A percentile compares a stretch with the other conserved stretches of the same genome.
Conservation (phyloP, 1,140 invertebrate genomes). For the Drosophila parabipectinata region DNA sequence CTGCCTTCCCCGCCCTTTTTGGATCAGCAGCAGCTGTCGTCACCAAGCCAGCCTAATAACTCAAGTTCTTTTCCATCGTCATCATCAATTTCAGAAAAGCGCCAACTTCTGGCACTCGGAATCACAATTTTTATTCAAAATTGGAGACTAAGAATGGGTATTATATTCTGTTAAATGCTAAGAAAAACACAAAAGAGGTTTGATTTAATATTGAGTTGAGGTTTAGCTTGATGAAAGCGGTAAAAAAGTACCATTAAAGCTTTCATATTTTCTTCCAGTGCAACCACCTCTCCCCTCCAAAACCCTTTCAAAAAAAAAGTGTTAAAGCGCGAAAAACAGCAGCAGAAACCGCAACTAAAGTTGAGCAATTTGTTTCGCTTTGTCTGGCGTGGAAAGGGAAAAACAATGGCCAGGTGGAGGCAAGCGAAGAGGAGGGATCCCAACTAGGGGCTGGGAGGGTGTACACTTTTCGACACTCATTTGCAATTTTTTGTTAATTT, state of each 20-base stretch:
- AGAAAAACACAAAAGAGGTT: no score
- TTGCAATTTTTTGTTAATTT: conserved; percentile 79
- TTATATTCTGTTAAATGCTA: neutral
- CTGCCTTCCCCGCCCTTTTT: neutral
- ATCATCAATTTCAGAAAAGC: conserved; percentile 68
- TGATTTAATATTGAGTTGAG: no score
- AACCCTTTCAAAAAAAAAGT: conserved; percentile 22
- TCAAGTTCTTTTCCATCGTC: conserved; percentile 51
- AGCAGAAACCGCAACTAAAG: conserved; percentile 37
- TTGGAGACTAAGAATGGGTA: neutral
- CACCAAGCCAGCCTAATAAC: conserved; percentile 58
- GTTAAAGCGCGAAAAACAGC: conserved; percentile 75
- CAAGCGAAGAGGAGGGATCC: neutral
- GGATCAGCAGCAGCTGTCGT: conserved; percentile 57
- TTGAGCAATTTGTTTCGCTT: conserved; percentile 79
- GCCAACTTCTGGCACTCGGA: conserved; percentile 6
- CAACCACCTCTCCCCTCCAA: neutral
- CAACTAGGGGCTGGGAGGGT: neutral
- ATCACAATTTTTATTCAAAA: neutral
- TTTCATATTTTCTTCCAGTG: neutral
- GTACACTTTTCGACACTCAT: conserved; percentile 72
- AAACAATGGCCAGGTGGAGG: conserved; percentile 71
- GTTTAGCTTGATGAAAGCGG: no score
- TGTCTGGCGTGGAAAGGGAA: conserved; percentile 46
- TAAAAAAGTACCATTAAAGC: no score